Evolutionary conservation across 2,113 vertebrate genomes (phyloP).

Genomic region (Ifrita kowaldi): DNA sequence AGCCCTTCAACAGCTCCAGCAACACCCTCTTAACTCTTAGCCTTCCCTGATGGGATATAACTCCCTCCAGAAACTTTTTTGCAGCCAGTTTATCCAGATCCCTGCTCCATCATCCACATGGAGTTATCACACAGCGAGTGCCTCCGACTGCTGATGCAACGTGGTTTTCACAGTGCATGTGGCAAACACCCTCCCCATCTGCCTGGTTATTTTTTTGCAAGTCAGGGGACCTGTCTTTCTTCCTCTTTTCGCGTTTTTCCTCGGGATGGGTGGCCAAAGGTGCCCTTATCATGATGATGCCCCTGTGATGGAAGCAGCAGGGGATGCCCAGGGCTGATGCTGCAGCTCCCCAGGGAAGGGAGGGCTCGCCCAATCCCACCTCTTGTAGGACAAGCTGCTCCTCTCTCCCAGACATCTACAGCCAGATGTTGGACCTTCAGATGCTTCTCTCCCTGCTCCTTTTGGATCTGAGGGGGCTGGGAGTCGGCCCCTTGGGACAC

Average conservation of each 20-base stretch:
- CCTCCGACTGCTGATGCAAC: neutral
- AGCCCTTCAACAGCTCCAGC: neutral
- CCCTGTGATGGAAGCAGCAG: neutral
- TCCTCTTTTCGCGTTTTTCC: neutral
- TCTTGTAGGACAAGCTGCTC: neutral
- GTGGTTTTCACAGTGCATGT: neutral
- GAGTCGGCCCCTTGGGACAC: neutral
- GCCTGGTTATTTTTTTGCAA: neutral
- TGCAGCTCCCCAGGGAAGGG: neutral
- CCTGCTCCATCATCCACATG: neutral
- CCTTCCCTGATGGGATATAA: neutral
- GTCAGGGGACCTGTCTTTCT: neutral
- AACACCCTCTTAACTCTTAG: neutral
- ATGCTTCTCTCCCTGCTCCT: neutral
- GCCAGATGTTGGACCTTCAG: neutral
- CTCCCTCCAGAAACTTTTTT: neutral
- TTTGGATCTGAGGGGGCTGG: neutral
- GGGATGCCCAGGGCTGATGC: neutral
- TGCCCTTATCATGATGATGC: rapidly evolving
- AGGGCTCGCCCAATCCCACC: neutral
- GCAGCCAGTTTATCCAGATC: neutral
- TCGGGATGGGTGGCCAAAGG: neutral
- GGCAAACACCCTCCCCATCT: neutral
- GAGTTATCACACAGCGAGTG: neutral
- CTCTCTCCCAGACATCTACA: neutral